Evolutionary conservation across 2,113 vertebrate genomes (phyloP), one percentile per base, ranked within the genome.

Genomic region (Mohoua ochrocephala): DNA sequence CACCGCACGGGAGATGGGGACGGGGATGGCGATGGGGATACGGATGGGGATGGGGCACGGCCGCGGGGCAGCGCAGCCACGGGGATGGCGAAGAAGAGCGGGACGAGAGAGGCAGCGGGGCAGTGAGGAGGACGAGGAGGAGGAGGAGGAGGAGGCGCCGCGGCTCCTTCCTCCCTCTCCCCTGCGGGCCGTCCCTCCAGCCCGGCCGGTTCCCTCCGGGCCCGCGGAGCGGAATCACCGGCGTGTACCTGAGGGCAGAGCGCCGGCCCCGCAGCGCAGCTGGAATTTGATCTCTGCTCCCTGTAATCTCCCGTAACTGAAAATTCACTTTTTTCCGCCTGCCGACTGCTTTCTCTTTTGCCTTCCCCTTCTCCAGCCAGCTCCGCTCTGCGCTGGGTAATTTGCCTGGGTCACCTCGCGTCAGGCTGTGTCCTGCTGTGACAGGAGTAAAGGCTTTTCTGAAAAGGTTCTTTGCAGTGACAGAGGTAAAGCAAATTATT

Each of bases 231-330:
- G 50, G 6, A 7, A 1, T 3, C 28, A 2, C 59, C 14, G 16
- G 50, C 37, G 21, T 1, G 79, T 80, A 85, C 63, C 87, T 65
- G 91, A 80, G 93, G 91, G 89, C 93, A 80, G 71, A 39, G 37
- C 81, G 59, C 77, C 76, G 63, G 85, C 88, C 86, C 61, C 15
- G 71, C 33, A 5, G 69, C 20, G 79, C 26, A 2, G 54, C 85
- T 94, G 93, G 93, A 94, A 13, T 95, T 94, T 96, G 95, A 91
- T 95, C 93, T 77, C 95, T 93, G 93, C 84, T 89, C 91, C n/a
- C 91, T 81, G 71, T 74, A 64, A 86, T 83, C 95, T 76, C 83
- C 76, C 24, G 61, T 70, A 67, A 73, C 79, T 49, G 82, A 87
- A 87, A 92, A 86, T 44, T 67, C 76, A 53, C 53, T 23, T 81